Base-by-base conservation (phyloP, 2,797 vertebrate species). In the Centroberyx gerrardi region DNA sequence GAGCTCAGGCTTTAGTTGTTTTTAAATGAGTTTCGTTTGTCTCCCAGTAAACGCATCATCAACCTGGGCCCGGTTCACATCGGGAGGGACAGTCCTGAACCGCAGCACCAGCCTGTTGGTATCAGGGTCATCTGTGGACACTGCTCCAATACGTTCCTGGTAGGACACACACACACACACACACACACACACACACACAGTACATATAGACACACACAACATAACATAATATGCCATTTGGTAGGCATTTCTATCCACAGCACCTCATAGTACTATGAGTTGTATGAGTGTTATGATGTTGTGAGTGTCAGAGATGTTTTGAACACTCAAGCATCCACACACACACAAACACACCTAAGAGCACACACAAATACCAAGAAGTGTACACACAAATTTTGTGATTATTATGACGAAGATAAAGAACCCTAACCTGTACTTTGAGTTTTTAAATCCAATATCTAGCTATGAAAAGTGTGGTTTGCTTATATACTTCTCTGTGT, bases 131-230 rank as follows among this genome's bases (percentile, higher is more conserved):
- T 95, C 88, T 97, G 97, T 70, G 97, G 96, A 55, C 97, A 97
- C 86, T 97, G 97, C 89, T 92, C 93, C 83, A 95, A 96, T 60
- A 95, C 95, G 2, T 97, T 97, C 90, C 93, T 97, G 96, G 97
- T 97, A 87, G 15, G 67, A 36, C 51, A 64, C 60, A 62, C 38
- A n/a, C 63, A 48, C 15, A 27, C 27, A 15, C 13, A 71, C 54
- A 38, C 40, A 54, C 53, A 64, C 31, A 38, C 36, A 66, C 62
- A 40, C 48, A 36, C 14, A 56, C 12, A 56, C 22, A 22, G 22
- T 22, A 22, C 22, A 22, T 22, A 22, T 22, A 22, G 22, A 22
- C 22, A 22, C 22, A 1, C 22, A 22, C 22, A 22, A 22, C 22
- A 22, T 22, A 22, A 22, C 22, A 22, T 22, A 8, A 31, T 9